A percentile compares a stretch with the other conserved stretches of the same genome.
Conservation (phyloP, 2,113 vertebrate species). For the Datnioides undecimradiatus region DNA sequence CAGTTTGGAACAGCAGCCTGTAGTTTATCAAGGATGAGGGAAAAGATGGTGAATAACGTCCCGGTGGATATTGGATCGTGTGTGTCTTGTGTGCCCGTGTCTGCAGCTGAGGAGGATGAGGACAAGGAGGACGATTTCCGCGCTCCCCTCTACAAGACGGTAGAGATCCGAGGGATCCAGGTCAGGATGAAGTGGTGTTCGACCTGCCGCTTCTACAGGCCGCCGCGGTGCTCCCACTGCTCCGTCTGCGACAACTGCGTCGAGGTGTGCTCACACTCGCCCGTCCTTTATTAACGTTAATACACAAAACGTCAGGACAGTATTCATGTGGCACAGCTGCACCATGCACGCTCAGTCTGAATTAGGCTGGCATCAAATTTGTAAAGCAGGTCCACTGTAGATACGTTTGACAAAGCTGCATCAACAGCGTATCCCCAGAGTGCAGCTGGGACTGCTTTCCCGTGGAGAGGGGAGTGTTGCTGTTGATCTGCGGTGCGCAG, state of each 20-base stretch:
- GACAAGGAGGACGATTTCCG: conserved; percentile 98
- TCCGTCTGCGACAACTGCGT: conserved; percentile 99
- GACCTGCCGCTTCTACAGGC: conserved; percentile 97
- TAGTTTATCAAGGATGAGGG: too few species aligned
- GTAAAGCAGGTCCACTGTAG: neutral
- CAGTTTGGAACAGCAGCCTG: too few species aligned
- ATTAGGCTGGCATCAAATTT: neutral
- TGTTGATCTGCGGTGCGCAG: neutral
- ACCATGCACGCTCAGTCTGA: neutral
- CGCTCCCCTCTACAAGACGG: conserved; percentile 96
- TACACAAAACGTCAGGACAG: neutral
- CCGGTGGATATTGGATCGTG: too few species aligned
- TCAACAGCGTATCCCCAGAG: neutral
- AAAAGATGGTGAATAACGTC: too few species aligned
- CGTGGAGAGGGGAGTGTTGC: neutral
- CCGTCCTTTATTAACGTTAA: neutral
- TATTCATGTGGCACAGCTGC: neutral
- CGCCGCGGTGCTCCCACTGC: conserved; percentile 96
- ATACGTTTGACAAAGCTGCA: neutral
- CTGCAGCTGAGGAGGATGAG: conserved; percentile 94
- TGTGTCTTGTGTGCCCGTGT: neutral
- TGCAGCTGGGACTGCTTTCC: neutral
- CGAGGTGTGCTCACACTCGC: conserved; percentile 85
- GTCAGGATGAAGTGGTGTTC: conserved; percentile 99
- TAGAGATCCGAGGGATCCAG: conserved; percentile 97